These are phyloP conservation scores for Arothron firmamentum DNA, from an alignment of 2,113 vertebrate genomes.

Conservation along the genomic window DNA sequence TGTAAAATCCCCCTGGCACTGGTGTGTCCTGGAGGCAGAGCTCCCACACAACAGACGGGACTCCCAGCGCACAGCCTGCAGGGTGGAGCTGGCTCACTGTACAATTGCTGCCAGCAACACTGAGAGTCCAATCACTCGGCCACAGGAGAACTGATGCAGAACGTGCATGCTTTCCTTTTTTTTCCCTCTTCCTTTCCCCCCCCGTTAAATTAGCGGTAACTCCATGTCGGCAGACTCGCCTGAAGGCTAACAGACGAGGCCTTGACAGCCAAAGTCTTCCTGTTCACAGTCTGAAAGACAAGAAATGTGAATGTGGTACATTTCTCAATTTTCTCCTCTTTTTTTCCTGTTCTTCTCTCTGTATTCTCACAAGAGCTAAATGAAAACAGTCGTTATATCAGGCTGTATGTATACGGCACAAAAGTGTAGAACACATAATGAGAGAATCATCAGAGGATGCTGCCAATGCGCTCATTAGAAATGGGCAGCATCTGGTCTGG, in stretches of 20 bases:
- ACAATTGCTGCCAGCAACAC: conserved; percentile 46
- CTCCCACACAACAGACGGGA: conserved; percentile 69
- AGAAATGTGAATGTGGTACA: conserved; percentile 13
- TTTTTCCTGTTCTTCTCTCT: background rate
- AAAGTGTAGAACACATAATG: conserved; percentile 17
- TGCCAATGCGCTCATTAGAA: conserved; percentile 7
- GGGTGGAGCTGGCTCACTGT: conserved; percentile 61
- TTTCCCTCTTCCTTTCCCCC: conserved; percentile 37
- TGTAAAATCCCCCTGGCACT: conserved; percentile 45
- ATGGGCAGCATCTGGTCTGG: conserved; percentile 2
- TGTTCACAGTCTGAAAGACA: conserved; percentile 28
- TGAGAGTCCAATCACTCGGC: conserved; percentile 44
- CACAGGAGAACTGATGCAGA: conserved; percentile 43
- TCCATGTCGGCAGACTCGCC: conserved; percentile 21
- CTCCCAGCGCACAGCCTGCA: conserved; percentile 65
- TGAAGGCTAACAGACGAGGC: conserved; percentile 31
- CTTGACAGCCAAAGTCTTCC: conserved; percentile 42
- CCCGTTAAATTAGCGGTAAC: conserved; percentile 25
- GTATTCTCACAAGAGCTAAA: conserved; percentile 6
- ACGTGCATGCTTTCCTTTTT: conserved; percentile 37
- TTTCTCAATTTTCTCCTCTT: conserved; percentile 5
- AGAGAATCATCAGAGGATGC: conserved; percentile 21
- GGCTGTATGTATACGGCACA: background rate
- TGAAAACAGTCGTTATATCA: conserved; percentile 9
- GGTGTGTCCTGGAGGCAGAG: conserved; percentile 57